These are phyloP conservation scores for Lutraria lutraria DNA, from an alignment of 2,888 invertebrate genomes.

Conservation along the genomic window DNA sequence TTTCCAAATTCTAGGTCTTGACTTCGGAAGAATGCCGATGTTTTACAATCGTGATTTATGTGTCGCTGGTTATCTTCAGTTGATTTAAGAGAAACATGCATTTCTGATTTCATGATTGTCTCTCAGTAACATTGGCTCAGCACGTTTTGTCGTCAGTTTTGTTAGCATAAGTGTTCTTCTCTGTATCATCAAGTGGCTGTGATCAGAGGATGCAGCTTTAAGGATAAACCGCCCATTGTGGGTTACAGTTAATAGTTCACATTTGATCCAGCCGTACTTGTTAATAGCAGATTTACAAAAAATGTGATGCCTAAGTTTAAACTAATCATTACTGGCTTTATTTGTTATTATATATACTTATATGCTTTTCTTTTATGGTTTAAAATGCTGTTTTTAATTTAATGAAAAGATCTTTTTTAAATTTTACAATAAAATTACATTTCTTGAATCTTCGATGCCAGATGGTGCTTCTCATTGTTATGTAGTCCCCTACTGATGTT, in stretches of 20 bases:
- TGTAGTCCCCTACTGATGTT: no score
- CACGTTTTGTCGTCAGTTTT: constrained; percentile 48
- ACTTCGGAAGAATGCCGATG: constrained; percentile 51
- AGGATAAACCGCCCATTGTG: constrained; percentile 31
- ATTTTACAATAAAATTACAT: no score
- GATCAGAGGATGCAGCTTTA: constrained; percentile 22
- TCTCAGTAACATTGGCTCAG: constrained; percentile 62
- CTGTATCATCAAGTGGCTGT: constrained; percentile 35
- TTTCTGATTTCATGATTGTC: constrained; percentile 61
- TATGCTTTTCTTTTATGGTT: no score
- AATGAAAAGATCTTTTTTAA: no score
- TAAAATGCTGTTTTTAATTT: no score
- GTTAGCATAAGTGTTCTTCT: constrained; percentile 63
- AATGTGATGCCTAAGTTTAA: neutral
- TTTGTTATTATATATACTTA: no score
- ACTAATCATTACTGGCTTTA: no score
- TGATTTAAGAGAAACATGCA: constrained; percentile 58
- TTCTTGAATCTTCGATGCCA: no score
- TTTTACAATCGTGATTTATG: constrained; percentile 54
- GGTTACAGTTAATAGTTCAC: neutral
- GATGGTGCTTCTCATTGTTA: no score
- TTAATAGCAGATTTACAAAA: neutral
- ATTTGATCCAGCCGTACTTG: neutral
- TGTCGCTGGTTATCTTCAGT: constrained; percentile 48
- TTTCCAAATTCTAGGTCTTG: constrained; percentile 50